Conservation (phyloP, 2,797 vertebrate genomes). For the Nyctibius grandis region DNA sequence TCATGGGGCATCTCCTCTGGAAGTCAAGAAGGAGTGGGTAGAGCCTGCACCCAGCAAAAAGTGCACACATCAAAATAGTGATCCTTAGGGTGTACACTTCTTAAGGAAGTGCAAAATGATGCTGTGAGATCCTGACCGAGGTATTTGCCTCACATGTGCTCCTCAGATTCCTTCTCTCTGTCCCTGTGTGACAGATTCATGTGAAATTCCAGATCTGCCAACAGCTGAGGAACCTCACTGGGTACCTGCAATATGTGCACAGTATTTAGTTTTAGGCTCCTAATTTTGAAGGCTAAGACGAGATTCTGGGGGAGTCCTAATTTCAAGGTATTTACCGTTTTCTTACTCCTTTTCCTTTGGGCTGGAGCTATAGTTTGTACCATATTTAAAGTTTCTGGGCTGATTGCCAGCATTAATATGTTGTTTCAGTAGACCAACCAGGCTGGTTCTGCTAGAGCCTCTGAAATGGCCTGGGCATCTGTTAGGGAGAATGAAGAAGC, state of each 20-base stretch:
- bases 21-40: not conserved
- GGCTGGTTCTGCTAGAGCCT: not conserved
- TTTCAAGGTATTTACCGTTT: not conserved
- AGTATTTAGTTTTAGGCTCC: not conserved
- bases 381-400: not conserved
- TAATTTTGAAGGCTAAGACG: not conserved
- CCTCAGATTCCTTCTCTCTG: not conserved
- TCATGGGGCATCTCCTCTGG: not conserved
- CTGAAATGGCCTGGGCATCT: not conserved
- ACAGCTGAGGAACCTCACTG: not conserved
- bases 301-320: not conserved
- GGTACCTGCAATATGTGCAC: not conserved
- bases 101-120: not conserved
- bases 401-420: not conserved
- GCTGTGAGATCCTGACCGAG: not conserved
- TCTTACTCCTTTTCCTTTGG: not conserved
- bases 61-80: not conserved
- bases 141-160: not conserved
- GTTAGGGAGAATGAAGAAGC: not conserved
- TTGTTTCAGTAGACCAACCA: not conserved
- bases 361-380: not conserved
- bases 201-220: constrained; percentile 10
- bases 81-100: not conserved
- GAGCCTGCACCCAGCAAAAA: not conserved
- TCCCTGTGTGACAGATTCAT: not conserved